Conservation (phyloP, 2,888 invertebrate species). For the Drosophila neoperkinsi region DNA sequence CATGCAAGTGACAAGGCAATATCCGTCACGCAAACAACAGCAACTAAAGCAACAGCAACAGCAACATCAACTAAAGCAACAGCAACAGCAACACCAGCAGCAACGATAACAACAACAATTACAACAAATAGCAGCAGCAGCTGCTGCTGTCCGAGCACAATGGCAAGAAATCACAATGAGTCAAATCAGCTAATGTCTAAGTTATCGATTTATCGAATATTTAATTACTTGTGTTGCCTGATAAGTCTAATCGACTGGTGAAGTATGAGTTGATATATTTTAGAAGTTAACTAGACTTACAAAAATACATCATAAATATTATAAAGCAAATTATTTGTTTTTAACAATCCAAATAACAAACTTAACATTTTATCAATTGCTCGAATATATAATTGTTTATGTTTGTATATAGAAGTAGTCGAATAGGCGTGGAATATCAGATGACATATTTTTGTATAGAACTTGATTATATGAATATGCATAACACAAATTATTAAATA, state of each 20-base stretch:
- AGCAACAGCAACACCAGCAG: slow-evolving; percentile 48
- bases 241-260: neutral
- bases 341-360: neutral
- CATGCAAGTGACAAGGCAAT: slow-evolving; percentile 81
- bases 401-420: neutral
- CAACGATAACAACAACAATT: neutral
- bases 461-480: neutral
- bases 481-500: neutral
- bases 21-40: slow-evolving; percentile 77
- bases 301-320: neutral
- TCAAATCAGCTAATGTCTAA: slow-evolving; percentile 5
- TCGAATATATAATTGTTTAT: neutral
- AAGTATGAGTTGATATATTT: neutral
- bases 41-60: slow-evolving; percentile 41
- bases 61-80: slow-evolving; percentile 35
- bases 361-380: neutral
- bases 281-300: neutral
- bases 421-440: neutral
- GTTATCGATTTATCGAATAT: neutral
- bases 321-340: neutral
- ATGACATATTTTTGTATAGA: neutral
- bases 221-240: neutral
- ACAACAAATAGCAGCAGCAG: neutral
- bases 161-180: slow-evolving; percentile 38
- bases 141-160: slow-evolving; percentile 29